Percentiles rank a stretch among this genome's conserved stretches.
Evolutionary conservation across 2,113 vertebrate genomes (phyloP).

Genomic region (Platichthys stellatus): DNA sequence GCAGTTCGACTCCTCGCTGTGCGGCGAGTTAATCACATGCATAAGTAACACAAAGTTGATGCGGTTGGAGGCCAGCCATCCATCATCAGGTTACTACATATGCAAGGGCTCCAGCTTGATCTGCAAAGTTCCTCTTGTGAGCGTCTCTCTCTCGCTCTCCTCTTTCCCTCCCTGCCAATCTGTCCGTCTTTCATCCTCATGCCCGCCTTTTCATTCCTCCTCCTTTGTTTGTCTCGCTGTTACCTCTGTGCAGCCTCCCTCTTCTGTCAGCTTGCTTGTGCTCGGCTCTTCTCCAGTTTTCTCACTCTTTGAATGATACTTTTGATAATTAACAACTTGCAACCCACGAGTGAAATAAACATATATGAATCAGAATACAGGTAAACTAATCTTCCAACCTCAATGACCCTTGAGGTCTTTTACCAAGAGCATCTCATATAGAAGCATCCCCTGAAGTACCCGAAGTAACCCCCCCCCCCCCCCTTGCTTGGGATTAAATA

Average conservation of each 20-base stretch:
- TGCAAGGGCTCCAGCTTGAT: constrained; percentile 54
- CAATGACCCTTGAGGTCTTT: no score
- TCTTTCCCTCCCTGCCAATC: constrained; percentile 6
- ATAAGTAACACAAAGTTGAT: constrained; percentile 55
- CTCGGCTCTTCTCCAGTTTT: not conserved
- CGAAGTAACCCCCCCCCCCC: no score
- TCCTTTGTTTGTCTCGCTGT: not conserved
- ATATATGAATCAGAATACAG: not conserved
- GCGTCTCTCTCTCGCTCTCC: not conserved
- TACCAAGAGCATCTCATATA: not conserved
- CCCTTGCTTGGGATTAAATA: no score
- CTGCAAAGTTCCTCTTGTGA: constrained; percentile 24
- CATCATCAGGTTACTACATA: constrained; percentile 61
- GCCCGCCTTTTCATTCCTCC: not conserved
- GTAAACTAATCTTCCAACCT: no score
- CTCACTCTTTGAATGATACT: not conserved
- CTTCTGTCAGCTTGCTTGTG: not conserved
- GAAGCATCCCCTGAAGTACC: not conserved
- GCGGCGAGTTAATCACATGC: constrained; percentile 63
- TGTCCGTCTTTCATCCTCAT: constrained; percentile 24
- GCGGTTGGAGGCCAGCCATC: constrained; percentile 54
- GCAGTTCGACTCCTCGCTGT: constrained; percentile 53
- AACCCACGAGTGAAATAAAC: no score
- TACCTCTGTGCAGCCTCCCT: not conserved
- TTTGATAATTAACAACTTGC: not conserved